Base-by-base conservation (phyloP, 1,140 invertebrate species). In the Tribolium castaneum region DNA sequence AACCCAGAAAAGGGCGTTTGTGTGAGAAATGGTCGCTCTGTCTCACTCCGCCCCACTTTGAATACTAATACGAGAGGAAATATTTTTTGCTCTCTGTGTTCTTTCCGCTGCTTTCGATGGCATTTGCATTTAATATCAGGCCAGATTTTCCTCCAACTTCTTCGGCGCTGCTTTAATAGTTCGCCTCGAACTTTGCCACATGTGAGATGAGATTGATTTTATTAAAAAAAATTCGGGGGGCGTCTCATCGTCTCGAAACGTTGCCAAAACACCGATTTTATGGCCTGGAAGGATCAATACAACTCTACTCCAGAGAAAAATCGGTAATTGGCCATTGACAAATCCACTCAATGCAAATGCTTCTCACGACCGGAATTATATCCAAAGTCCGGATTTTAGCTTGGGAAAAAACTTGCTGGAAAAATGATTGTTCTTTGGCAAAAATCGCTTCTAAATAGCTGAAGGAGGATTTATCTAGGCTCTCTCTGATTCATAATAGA, bases 21-120 rank as follows among this genome's bases (percentile, higher is more conserved):
- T 59, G 19, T 59, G 19, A 59, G 22, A 30, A 66, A 66, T 35
- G 59, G 59, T 39, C 59, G 13, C 30, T 66, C 59, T 30, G 35
- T 66, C 59, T 66, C 59, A 35, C 59, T 66, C 13, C 59, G 19
- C 34, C 10, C 59, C 59, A 66, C 59, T 66, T 35, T 35, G 59
- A 66, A 66, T 66, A 35, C 59, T 66, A 66, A 66, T 35, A 66
- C 25, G 30, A 34, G 59, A 59, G 59, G 59, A 35, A 35, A 66
- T 66, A 66, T 66, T 66, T 66, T 66, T 66, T 66, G 59, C 59
- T 66, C 59, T 66, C 59, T 66, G 59, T 66, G 59, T 66, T 66
- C 59, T 66, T 66, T 66, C 30, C 30, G 59, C n/a, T 13, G 59
- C 59, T 66, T 66, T 66, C 59, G 14, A 66, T 66, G 59, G 25